Evolutionary conservation across 2,797 vertebrate species (phyloP).

Genomic region (Sebastes jordani): DNA sequence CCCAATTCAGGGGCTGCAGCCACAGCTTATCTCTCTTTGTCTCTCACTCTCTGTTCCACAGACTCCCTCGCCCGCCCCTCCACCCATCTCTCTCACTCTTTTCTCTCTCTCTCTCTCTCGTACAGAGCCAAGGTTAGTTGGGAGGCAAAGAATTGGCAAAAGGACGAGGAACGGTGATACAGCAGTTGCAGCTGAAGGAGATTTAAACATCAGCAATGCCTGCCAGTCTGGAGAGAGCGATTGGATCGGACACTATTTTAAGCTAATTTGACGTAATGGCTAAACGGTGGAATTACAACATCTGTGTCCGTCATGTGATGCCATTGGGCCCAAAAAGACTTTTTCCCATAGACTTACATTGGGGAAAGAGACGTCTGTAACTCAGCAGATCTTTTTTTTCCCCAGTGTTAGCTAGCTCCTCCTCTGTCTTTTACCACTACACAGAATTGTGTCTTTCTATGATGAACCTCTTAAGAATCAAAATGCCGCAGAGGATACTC

Average conservation of each 20-base stretch:
- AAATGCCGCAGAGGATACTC: no score
- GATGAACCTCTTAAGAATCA: no score
- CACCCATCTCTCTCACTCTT: neutral
- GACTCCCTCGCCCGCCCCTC: neutral
- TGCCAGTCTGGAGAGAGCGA: neutral
- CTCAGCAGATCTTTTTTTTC: no score
- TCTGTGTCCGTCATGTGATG: no score
- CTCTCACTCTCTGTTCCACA: neutral
- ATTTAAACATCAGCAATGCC: neutral
- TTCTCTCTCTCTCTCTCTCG: neutral
- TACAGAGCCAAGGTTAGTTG: neutral
- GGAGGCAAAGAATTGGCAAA: neutral
- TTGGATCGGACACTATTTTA: neutral
- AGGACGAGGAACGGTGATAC: neutral
- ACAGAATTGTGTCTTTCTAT: no score
- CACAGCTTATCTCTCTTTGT: neutral
- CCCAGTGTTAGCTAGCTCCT: no score
- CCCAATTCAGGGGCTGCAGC: neutral
- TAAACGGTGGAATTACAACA: no score
- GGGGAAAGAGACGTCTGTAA: no score
- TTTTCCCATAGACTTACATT: no score
- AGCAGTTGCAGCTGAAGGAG: neutral
- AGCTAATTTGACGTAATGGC: no score
- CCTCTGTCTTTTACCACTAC: no score
- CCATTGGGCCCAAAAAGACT: no score